A percentile compares a stretch with the other conserved stretches of the same genome.
Evolutionary conservation across 1,140 invertebrate genomes (phyloP).

Genomic region (Drosophila athabasca): DNA sequence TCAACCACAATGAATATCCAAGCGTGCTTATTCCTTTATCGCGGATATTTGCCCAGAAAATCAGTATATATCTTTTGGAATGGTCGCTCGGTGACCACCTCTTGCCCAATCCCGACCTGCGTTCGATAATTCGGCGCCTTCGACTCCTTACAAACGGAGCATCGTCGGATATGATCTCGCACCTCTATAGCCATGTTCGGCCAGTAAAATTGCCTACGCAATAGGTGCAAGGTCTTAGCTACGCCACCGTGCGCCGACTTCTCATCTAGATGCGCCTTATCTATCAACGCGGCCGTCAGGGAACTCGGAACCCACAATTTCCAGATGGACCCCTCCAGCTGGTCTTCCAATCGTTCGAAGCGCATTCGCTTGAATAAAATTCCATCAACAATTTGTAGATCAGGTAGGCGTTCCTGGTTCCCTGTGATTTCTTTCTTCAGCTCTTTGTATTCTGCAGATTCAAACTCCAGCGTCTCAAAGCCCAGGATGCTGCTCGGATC

Average conservation of each 20-base stretch:
- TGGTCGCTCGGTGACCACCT: not conserved
- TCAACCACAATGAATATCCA: slow-evolving; percentile 15
- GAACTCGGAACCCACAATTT: not conserved
- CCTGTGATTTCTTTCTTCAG: too few species aligned
- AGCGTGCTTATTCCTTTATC: not conserved
- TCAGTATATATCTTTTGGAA: slow-evolving; percentile 11
- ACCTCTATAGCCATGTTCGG: too few species aligned
- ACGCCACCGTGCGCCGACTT: not conserved
- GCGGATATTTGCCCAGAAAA: slow-evolving; percentile 8
- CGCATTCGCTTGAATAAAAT: too few species aligned
- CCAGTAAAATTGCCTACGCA: slow-evolving; percentile 5
- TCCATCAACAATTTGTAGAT: not conserved
- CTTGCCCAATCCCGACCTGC: not conserved
- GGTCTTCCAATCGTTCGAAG: not conserved
- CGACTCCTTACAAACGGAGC: not conserved
- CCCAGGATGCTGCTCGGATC: not conserved
- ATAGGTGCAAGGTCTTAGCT: not conserved
- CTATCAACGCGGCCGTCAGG: not conserved
- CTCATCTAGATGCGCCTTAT: not conserved
- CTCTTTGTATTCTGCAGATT: too few species aligned
- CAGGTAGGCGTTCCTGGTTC: not conserved
- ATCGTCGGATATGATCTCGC: not conserved
- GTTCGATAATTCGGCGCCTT: slow-evolving; percentile 1
- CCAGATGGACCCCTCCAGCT: slow-evolving; percentile 1
- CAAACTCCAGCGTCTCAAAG: not conserved